A percentile compares a stretch with the other conserved stretches of the same genome.
phyloP scores from a whole-genome alignment of 2,888 invertebrate species.

The Macrostomum cliftonense region DNA sequence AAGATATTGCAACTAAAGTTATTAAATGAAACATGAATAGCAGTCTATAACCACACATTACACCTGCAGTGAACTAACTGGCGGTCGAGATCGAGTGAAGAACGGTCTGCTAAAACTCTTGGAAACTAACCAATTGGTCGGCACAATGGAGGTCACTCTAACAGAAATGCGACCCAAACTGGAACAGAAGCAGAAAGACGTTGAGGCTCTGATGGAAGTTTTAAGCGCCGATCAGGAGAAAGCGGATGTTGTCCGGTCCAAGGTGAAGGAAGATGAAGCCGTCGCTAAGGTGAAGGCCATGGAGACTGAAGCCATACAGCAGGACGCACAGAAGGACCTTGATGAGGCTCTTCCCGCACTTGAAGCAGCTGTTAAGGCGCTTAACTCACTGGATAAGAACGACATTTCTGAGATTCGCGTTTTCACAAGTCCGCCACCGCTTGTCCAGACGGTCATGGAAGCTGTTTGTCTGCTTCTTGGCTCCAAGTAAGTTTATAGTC shows the following conservation, averaged over 20 bases:
- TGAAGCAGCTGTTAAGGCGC: slow-evolving; percentile 57
- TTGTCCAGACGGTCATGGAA: slow-evolving; percentile 72
- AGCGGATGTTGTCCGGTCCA: slow-evolving; percentile 49
- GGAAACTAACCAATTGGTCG: slow-evolving; percentile 61
- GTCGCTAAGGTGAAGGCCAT: slow-evolving; percentile 65
- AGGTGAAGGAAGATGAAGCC: slow-evolving; percentile 61
- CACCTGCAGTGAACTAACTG: slow-evolving; percentile 29
- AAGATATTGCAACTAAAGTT: background rate
- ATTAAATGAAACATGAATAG: no score
- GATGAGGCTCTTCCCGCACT: slow-evolving; percentile 68
- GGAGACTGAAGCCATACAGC: slow-evolving; percentile 62
- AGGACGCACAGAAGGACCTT: slow-evolving; percentile 62
- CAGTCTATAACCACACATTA: no score
- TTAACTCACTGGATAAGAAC: slow-evolving; percentile 64
- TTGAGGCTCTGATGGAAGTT: slow-evolving; percentile 53
- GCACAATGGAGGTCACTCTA: slow-evolving; percentile 63
- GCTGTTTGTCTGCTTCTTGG: slow-evolving; percentile 65
- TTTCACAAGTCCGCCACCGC: slow-evolving; percentile 64
- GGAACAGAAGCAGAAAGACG: slow-evolving; percentile 55
- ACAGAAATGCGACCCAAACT: slow-evolving; percentile 60
- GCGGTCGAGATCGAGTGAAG: slow-evolving; percentile 30
- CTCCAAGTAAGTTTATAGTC: slow-evolving; percentile 48
- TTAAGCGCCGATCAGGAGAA: slow-evolving; percentile 60
- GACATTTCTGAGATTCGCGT: slow-evolving; percentile 75
- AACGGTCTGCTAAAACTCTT: slow-evolving; percentile 49